Evolutionary conservation across 2,113 vertebrate genomes (phyloP), one percentile per base, ranked within the genome.

Genomic region (Mystacornis crossleyi): DNA sequence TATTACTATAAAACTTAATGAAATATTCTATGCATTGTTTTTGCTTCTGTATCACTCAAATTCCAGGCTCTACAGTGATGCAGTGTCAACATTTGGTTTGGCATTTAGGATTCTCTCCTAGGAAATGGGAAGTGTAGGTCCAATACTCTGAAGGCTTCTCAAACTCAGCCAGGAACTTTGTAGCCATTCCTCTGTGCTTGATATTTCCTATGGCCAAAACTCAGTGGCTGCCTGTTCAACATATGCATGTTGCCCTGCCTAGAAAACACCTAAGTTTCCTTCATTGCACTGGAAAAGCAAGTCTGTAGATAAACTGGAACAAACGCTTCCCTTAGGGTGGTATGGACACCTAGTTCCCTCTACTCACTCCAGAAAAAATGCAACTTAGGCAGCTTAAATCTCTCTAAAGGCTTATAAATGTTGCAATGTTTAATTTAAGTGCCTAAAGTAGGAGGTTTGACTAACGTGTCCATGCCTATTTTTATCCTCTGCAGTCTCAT

Each of bases 51-150:
- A 95, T 66, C 78, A 77, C 51, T 90, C 71, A 95, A 47, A 93
- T 92, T 93, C 72, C 55, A 86, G 64, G 43, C 80, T 95, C 50
- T 66, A 71, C 21, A 86, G 64, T 64, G 60, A 95, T 92, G 71
- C 75, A 95, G 17, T 51, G 60, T 92, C 75, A 95, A 83, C 64
- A 86, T 89, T 86, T 73, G 50, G 50, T 81, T 88, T 95, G 75
- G 80, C 80, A 91, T 66, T 89, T 92, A 84, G 82, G 64, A 81
- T 86, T 86, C 38, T 84, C 69, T 93, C 80, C 73, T 81, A 81
- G 75, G 70, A 97, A 93, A 92, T 71, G 42, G 24, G 55, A 93
- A 89, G 43, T 40, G 33, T 66, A 51, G 20, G 14, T 78, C 78
- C 26, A 70, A 15, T 51, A 67, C 64, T 86, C 71, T 18, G 64